phyloP scores from a whole-genome alignment of 2,797 vertebrate genomes.

The Toxotes lorentzi region DNA sequence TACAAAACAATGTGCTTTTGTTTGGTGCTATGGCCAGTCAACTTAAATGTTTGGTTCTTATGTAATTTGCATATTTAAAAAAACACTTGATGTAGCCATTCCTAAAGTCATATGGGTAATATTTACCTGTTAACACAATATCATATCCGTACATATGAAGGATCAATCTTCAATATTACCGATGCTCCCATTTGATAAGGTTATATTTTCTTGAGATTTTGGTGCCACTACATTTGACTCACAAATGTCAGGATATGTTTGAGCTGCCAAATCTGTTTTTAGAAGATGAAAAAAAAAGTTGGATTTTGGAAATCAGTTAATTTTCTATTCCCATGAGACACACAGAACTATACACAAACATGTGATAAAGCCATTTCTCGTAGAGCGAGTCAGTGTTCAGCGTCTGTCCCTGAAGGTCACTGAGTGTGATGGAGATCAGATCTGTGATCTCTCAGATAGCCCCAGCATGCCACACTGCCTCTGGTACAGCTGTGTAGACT shows the following conservation, averaged over 20 bases:
- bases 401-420: constrained; percentile 29
- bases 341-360: constrained; percentile 1
- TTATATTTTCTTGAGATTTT: constrained; percentile 49
- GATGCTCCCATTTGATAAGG: constrained; percentile 31
- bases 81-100: constrained; percentile 43
- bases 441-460: constrained; percentile 27
- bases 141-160: background rate
- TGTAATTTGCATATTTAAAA: constrained; percentile 50
- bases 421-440: constrained; percentile 28
- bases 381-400: background rate
- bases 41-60: constrained; percentile 43
- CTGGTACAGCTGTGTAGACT: constrained; percentile 15
- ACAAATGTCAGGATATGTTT: constrained; percentile 45
- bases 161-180: background rate
- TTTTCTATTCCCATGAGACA: constrained; percentile 9
- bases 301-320: background rate
- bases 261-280: constrained; percentile 70
- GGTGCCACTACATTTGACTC: constrained; percentile 63
- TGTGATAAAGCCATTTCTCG: constrained; percentile 25
- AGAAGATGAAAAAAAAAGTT: constrained; percentile 8
- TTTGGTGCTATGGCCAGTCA: constrained; percentile 73
- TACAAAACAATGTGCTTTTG: constrained; percentile 60
- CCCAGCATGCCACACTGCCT: constrained; percentile 11
- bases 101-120: constrained; percentile 51
- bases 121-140: constrained; percentile 59